Percentiles rank a stretch among this genome's conserved stretches.
Conservation (phyloP, 2,797 vertebrate species). For the Lithobates pipiens region DNA sequence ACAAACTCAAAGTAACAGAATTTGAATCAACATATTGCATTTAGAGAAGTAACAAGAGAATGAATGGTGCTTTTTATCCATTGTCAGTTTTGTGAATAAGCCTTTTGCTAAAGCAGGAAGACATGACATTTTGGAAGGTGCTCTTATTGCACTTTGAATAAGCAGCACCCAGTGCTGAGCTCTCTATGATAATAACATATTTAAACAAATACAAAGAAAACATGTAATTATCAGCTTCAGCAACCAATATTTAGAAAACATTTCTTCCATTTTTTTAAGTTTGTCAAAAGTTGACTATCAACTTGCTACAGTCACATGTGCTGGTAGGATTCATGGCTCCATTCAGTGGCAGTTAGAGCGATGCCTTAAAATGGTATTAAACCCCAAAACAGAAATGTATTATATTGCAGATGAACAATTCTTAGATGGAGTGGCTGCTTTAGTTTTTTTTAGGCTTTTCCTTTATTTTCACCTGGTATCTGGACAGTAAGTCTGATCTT, state of each 20-base stretch:
- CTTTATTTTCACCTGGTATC: no score
- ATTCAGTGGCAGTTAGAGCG: constrained; percentile 2
- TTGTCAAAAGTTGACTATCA: neutral
- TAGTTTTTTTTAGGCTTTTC: no score
- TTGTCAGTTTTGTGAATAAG: neutral
- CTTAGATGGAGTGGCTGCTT: no score
- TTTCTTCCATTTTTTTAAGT: neutral
- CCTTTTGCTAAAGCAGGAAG: neutral
- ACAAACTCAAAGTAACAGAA: neutral
- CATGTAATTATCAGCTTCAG: constrained; percentile 10
- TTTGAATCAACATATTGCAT: neutral
- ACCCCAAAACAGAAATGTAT: no score
- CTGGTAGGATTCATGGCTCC: neutral
- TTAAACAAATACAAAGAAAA: constrained; percentile 1
- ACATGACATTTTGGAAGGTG: neutral
- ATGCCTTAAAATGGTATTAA: neutral
- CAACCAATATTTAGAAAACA: constrained; percentile 6
- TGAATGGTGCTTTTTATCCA: neutral
- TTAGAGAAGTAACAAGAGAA: neutral
- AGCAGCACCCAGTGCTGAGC: neutral
- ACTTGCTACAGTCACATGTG: neutral
- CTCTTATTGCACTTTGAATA: neutral
- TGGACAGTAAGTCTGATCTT: no score
- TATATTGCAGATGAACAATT: no score
- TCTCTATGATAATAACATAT: neutral